phyloP scores from a whole-genome alignment of 2,797 vertebrate genomes.

The Sebastes miniatus region DNA sequence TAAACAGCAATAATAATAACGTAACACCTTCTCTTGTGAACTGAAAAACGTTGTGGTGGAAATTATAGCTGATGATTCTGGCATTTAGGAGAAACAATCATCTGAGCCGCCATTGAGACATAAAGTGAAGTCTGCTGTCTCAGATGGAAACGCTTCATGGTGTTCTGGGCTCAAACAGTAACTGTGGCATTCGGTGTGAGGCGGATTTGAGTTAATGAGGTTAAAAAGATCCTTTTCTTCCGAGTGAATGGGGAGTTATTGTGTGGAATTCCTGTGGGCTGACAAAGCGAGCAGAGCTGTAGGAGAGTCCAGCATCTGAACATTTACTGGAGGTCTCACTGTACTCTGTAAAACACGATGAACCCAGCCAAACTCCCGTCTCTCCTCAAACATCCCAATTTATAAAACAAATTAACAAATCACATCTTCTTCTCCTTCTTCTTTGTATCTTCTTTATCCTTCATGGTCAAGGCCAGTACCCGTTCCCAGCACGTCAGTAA shows the following conservation, averaged over 20 bases:
- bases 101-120: rapidly evolving
- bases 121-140: neutral
- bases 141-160: neutral
- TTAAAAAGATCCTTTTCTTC: conserved; percentile 25
- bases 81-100: neutral
- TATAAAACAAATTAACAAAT: neutral
- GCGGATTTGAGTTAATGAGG: conserved; percentile 20
- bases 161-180: neutral
- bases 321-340: neutral
- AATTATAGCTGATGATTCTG: neutral
- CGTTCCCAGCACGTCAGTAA: neutral
- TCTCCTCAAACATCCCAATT: neutral
- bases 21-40: neutral
- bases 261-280: conserved; percentile 31
- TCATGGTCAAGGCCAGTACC: neutral
- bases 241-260: conserved; percentile 5
- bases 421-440: no score
- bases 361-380: neutral
- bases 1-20: neutral
- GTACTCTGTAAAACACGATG: neutral
- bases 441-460: neutral
- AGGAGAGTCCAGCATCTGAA: neutral
- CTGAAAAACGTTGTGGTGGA: neutral
- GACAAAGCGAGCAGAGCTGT: conserved; percentile 3
- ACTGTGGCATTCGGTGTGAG: conserved; percentile 1